A percentile compares a stretch with the other conserved stretches of the same genome.
These are phyloP conservation scores for Pyrochroa serraticornis DNA, from an alignment of 2,888 invertebrate genomes.

Conservation along the genomic window DNA sequence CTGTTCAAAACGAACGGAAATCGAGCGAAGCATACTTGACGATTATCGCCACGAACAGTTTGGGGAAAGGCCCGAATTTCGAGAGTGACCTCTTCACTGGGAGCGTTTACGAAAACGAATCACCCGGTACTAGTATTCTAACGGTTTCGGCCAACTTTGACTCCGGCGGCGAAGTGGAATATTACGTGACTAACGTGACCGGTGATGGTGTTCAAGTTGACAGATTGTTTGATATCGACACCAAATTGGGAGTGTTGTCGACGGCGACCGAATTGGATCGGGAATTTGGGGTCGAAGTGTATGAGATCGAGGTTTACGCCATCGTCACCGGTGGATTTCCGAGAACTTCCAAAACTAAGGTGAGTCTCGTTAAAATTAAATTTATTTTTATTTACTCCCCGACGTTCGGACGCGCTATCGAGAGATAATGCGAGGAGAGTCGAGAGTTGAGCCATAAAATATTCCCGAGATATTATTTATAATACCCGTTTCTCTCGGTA, in stretches of 20 bases:
- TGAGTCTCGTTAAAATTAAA: constrained; percentile 56
- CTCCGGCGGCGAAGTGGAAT: constrained; percentile 76
- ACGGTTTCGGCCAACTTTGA: constrained; percentile 75
- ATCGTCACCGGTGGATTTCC: constrained; percentile 76
- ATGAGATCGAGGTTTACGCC: constrained; percentile 85
- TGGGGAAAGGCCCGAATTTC: constrained; percentile 63
- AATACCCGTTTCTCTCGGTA: constrained; percentile 34
- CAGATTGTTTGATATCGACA: constrained; percentile 89
- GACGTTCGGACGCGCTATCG: background rate
- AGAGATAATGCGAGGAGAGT: constrained; percentile 6
- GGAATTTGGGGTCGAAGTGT: constrained; percentile 80
- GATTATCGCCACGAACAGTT: constrained; percentile 71
- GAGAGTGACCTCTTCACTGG: constrained; percentile 74
- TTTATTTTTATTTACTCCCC: no score
- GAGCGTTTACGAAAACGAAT: constrained; percentile 88
- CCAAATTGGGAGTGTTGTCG: constrained; percentile 84
- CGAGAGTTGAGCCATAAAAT: constrained; percentile 36
- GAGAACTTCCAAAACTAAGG: constrained; percentile 83
- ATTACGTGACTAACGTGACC: constrained; percentile 88
- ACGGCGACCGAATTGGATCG: constrained; percentile 84
- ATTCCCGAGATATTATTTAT: constrained; percentile 37
- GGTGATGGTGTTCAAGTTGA: constrained; percentile 78
- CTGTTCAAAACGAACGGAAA: constrained; percentile 84
- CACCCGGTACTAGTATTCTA: constrained; percentile 83
- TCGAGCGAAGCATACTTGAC: constrained; percentile 88